Evolutionary conservation across 1,140 invertebrate genomes (phyloP), one percentile per base, ranked within the genome.

Genomic region (Littorina saxatilis): DNA sequence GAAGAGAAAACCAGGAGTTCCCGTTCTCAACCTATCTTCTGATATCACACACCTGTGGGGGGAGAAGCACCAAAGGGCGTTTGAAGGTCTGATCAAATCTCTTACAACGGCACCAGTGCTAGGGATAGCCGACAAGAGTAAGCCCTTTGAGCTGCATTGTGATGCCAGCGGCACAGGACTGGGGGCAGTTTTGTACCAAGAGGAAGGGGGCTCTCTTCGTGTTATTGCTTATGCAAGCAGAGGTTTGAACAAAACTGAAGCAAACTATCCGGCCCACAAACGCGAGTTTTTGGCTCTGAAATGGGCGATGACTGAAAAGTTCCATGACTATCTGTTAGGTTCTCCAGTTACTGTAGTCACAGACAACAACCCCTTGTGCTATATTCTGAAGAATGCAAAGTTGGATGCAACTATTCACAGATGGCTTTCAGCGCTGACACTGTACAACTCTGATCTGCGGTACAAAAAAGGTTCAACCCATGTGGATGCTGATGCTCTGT

Each of bases 401-500:
- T 17, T 47, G 7, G 43, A 47, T 47, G 43, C 43, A 17, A 47
- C 43, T 47, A 17, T 5, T 47, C 43, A 47, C 17, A 5, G 43
- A 5, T 47, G 43, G 43, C 32, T 81, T 27, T 68, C 79, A 58
- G 79, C 70, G 4, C 70, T 81, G 20, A 1, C 68, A 27, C 13
- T 70, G 40, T 58, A 50, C 35, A 52, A 73, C 35, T 81, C 74
- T 40, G 40, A 47, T 35, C n/a, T 79, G 9, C 23, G 27, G 15
- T 79, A 79, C 39, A 43, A 27, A 3, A n/a, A 58, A 63, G 77
- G 77, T 0, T 5, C 17, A 11, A 55, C 3, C 5, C 80, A 82
- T 50, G 61, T 39, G 11, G 84, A 82, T 43, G 84, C 84, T 35
- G 84, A 82, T 39, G 39, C 52, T 13, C 35, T 82, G 17, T 73